Percentiles rank a stretch among this genome's conserved stretches.
These are phyloP conservation scores for Cylindroiulus punctatus DNA, from an alignment of 2,888 invertebrate genomes.

Conservation along the genomic window DNA sequence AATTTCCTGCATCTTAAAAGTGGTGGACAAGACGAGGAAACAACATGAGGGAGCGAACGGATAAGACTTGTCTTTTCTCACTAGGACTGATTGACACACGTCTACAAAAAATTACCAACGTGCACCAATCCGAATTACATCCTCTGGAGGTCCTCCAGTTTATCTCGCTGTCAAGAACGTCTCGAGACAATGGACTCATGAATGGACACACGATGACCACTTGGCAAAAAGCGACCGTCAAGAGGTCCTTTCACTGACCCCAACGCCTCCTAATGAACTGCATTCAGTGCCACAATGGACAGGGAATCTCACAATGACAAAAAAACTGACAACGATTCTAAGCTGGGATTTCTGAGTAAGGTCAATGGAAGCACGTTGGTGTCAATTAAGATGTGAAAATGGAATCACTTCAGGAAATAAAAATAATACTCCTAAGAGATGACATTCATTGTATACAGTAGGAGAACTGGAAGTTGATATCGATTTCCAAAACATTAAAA, in stretches of 20 bases:
- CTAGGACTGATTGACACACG: background rate
- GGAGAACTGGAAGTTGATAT: too few relatives aligned
- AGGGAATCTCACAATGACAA: background rate
- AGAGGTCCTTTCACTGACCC: constrained; percentile 21
- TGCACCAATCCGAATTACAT: constrained; percentile 11
- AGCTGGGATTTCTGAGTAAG: background rate
- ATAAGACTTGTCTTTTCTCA: background rate
- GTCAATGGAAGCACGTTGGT: background rate
- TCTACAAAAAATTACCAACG: background rate
- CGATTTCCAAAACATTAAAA: too few relatives aligned
- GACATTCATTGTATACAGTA: too few relatives aligned
- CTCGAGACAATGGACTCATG: too few relatives aligned
- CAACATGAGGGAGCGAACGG: background rate
- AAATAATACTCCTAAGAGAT: background rate
- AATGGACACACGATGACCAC: constrained; percentile 1
- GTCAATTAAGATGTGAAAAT: background rate
- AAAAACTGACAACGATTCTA: background rate
- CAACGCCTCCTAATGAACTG: constrained; percentile 32
- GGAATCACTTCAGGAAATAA: background rate
- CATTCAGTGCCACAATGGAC: background rate
- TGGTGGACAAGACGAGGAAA: background rate
- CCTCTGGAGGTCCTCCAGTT: constrained; percentile 4
- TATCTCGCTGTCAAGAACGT: constrained; percentile 20
- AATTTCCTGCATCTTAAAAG: constrained; percentile 32
- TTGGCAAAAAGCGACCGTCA: background rate